Evolutionary conservation across 2,797 vertebrate species (phyloP).

Genomic region (Rhynchonycteris naso): DNA sequence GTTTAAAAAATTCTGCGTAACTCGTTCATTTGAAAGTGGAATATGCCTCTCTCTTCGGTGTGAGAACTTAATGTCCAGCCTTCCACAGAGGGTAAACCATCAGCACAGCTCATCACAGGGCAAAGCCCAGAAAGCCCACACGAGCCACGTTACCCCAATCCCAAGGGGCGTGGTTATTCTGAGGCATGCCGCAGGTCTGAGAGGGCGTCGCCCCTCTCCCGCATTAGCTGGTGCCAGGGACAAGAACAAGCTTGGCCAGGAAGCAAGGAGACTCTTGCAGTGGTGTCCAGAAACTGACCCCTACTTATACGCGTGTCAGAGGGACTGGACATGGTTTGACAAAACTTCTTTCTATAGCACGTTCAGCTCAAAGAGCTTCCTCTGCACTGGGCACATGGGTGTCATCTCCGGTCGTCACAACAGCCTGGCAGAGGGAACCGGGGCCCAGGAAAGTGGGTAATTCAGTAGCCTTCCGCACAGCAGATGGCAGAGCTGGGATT

Average conservation of each 20-base stretch:
- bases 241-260: background rate
- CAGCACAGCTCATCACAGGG: background rate
- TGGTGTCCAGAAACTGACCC: background rate
- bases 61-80: background rate
- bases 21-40: constrained; percentile 4
- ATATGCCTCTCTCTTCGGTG: background rate
- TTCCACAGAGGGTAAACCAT: background rate
- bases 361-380: background rate
- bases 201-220: background rate
- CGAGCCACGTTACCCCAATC: background rate
- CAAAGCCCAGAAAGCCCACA: background rate
- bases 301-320: background rate
- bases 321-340: background rate
- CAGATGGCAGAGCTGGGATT: background rate
- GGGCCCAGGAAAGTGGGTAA: background rate
- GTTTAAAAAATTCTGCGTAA: background rate
- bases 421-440: background rate
- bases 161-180: background rate
- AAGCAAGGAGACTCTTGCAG: background rate
- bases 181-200: background rate
- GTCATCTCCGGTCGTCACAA: background rate
- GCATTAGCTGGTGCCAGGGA: background rate
- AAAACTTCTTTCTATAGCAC: background rate
- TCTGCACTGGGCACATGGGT: background rate
- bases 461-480: background rate